A percentile compares a stretch with the other conserved stretches of the same genome.
Conservation (phyloP, 2,888 invertebrate species). For the Rhorus exstirpatorius region DNA sequence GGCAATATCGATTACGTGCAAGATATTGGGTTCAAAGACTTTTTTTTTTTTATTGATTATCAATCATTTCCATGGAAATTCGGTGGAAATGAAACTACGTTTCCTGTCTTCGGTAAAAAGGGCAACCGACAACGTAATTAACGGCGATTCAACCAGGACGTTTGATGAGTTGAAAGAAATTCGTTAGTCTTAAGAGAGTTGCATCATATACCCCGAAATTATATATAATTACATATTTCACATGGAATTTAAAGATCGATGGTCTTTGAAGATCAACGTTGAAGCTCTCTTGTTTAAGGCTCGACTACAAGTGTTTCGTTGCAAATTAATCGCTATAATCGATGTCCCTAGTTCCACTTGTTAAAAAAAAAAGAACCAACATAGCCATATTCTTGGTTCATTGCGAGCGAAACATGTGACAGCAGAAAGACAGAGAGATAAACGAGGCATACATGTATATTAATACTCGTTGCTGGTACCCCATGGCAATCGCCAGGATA, state of each 20-base stretch:
- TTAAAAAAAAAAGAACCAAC: conserved; percentile 20
- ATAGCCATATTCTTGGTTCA: conserved; percentile 23
- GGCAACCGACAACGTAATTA: background rate
- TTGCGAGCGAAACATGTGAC: conserved; percentile 17
- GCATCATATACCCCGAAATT: background rate
- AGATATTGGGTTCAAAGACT: background rate
- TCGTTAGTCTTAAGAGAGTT: background rate
- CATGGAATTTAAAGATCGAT: conserved; percentile 1
- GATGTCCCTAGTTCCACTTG: conserved; percentile 19
- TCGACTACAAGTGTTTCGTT: conserved; percentile 2
- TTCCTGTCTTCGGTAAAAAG: background rate
- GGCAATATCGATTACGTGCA: background rate
- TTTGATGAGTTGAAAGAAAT: background rate
- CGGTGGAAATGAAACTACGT: too few relatives aligned
- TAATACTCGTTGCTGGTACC: conserved; percentile 31
- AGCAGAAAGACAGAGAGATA: conserved; percentile 31
- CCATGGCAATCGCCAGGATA: conserved; percentile 21
- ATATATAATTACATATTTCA: background rate
- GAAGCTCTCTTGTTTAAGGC: conserved; percentile 1
- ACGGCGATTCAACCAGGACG: background rate
- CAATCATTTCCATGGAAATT: background rate
- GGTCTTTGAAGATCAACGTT: background rate
- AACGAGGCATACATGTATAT: conserved; percentile 20
- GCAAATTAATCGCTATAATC: conserved; percentile 27
- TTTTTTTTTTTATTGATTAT: conserved; percentile 2